Percentiles rank a stretch among this genome's conserved stretches.
phyloP scores from a whole-genome alignment of 2,888 invertebrate species.

The Euphydryas editha region DNA sequence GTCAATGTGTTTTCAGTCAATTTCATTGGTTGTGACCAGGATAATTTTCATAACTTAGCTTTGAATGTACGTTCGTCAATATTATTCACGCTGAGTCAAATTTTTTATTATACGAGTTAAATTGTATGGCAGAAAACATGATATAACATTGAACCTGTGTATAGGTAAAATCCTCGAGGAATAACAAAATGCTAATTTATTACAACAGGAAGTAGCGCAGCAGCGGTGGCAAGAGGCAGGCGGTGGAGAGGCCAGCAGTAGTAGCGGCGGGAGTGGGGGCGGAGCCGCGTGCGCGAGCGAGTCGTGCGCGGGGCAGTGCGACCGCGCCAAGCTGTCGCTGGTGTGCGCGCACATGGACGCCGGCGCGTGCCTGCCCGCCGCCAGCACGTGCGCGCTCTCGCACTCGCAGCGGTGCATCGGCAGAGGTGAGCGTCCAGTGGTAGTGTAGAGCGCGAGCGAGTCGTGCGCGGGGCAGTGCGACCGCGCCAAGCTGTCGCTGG shows the following conservation, averaged over 20 bases:
- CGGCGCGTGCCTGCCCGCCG: conserved; percentile 66
- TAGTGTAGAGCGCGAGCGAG: conserved; percentile 53
- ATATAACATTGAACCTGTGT: not conserved
- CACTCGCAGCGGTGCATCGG: conserved; percentile 76
- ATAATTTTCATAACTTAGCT: too few relatives aligned
- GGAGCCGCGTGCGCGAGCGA: conserved; percentile 52
- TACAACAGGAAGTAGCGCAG: conserved; percentile 67
- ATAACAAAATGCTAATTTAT: not conserved
- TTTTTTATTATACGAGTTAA: not conserved
- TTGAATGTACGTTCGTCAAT: too few relatives aligned
- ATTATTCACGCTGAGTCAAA: too few relatives aligned
- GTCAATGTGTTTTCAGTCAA: too few relatives aligned
- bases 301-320: conserved; percentile 57
- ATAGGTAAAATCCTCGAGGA: not conserved
- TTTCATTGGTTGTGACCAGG: not conserved
- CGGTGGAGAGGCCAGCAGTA: conserved; percentile 66
- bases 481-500: conserved; percentile 53
- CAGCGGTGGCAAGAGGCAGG: conserved; percentile 67
- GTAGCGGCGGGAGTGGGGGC: conserved; percentile 43
- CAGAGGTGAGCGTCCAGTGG: conserved; percentile 57
- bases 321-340: conserved; percentile 65
- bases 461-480: conserved; percentile 50
- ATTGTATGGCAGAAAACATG: not conserved
- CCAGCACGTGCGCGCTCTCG: conserved; percentile 72
- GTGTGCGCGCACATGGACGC: conserved; percentile 77